Evolutionary conservation across 2,797 vertebrate genomes (phyloP).

Genomic region (Neopelma chrysocephalum): DNA sequence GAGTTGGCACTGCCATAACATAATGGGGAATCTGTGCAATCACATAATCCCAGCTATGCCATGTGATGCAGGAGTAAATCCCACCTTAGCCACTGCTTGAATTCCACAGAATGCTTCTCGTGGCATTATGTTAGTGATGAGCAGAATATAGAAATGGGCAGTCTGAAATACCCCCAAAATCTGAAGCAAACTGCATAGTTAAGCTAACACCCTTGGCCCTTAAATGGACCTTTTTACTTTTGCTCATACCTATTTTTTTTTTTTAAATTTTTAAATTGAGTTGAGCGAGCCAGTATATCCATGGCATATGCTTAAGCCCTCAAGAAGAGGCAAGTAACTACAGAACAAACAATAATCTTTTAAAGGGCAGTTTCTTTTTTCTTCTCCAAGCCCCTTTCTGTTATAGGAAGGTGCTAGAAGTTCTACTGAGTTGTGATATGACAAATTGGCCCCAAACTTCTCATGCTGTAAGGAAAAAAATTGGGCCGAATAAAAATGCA

Average conservation of each 20-base stretch:
- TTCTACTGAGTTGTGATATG: not conserved
- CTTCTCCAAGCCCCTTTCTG: not conserved
- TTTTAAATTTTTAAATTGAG: too few relatives aligned
- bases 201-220: not conserved
- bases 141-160: not conserved
- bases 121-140: not conserved
- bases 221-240: not conserved
- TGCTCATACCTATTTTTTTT: not conserved
- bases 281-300: not conserved
- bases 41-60: not conserved
- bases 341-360: not conserved
- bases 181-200: not conserved
- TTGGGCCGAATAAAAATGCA: not conserved
- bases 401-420: not conserved
- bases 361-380: not conserved
- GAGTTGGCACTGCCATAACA: not conserved
- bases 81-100: not conserved
- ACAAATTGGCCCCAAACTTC: not conserved
- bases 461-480: not conserved
- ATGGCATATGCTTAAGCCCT: not conserved
- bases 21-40: not conserved
- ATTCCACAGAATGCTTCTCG: not conserved
- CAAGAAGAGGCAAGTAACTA: not conserved
- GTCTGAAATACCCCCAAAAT: not conserved
- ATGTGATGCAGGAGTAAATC: not conserved